These are phyloP conservation scores for Cyrtorhinus lividipennis DNA, from an alignment of 1,140 invertebrate genomes.

Conservation along the genomic window DNA sequence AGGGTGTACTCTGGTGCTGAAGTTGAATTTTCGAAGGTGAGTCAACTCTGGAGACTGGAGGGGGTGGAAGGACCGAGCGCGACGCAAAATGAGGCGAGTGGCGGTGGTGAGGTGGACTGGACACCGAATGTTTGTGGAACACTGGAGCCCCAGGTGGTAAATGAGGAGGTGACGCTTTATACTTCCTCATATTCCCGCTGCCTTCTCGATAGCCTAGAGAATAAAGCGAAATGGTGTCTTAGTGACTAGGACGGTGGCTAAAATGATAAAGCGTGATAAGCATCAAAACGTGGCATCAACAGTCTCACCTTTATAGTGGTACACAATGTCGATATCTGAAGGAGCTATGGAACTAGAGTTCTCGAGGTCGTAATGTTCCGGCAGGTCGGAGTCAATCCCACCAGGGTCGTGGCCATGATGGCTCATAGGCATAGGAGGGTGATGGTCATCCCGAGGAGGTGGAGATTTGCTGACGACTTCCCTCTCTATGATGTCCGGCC, in stretches of 20 bases:
- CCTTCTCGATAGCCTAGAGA: constrained; percentile 52
- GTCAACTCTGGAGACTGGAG: constrained; percentile 35
- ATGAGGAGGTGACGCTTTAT: constrained; percentile 64
- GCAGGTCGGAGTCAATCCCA: constrained; percentile 63
- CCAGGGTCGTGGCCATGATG: constrained; percentile 37
- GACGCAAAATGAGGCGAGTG: constrained; percentile 53
- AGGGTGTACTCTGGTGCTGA: constrained; percentile 67
- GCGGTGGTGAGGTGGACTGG: constrained; percentile 44
- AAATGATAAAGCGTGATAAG: too few species aligned
- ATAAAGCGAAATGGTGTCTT: neutral
- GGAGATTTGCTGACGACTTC: constrained; percentile 71
- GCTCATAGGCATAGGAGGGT: constrained; percentile 49
- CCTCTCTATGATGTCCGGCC: constrained; percentile 84
- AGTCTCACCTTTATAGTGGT: constrained; percentile 69
- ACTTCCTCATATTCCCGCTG: constrained; percentile 58
- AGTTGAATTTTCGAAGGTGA: constrained; percentile 37
- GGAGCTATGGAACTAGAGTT: constrained; percentile 95
- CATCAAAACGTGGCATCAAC: too few species aligned
- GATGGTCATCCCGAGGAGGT: constrained; percentile 54
- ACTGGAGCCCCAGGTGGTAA: constrained; percentile 40
- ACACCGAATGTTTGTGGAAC: constrained; percentile 57
- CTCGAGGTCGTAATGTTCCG: constrained; percentile 92
- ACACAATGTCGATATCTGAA: constrained; percentile 91
- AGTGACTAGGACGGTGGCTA: too few species aligned
- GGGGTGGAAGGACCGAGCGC: constrained; percentile 42